Base-by-base conservation (phyloP, 1,140 invertebrate species). In the Chrysomallon squamiferum region DNA sequence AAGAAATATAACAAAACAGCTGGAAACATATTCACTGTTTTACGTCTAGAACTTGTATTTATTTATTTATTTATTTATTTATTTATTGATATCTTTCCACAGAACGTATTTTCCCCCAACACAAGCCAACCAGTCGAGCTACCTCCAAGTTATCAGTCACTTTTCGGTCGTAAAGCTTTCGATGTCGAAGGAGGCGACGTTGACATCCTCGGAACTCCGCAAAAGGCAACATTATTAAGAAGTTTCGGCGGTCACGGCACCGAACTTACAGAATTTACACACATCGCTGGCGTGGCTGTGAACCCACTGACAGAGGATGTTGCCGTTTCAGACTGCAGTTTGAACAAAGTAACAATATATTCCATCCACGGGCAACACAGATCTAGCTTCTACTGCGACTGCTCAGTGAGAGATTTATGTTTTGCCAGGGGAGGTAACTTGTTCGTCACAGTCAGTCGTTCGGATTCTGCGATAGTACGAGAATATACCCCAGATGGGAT, bases 401-500 rank as follows among this genome's bases (percentile, higher is more conserved):
- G 78, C 20, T 73, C 70, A 15, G 62, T 80, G n/a, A 62, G 73
- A 6, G 74, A 76, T 47, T 59, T 78, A n/a, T 65, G 65, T 4
- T 43, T 76, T 11, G 76, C 69, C 20, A 33, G 43, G 35, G 43
- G 41, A 2, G 74, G 73, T 7, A 70, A 64, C 2, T 52, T 80
- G 2, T 54, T 78, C 0, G 49, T 71, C 25, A 61, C 72, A 0
- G 76, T 78, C 11, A 77, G 71, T 57, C 65, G 69, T 3, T 68
- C 76, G 2, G 69, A 67, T 0, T 67, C 72, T 9, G 64, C 73
- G 0, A 64, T 78, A 18, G 50, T 76, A 9, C 45, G 69, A 20
- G 72, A 69, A n/a, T 81, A 81, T 56, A 62, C 69, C 11, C 52
- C 68, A 22, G 71, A 73, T 25, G 77, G 79, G 5, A 59, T 56